Evolutionary conservation across 1,140 invertebrate species (phyloP), one percentile per base, ranked within the genome.

Genomic region (Nomia melanderi): DNA sequence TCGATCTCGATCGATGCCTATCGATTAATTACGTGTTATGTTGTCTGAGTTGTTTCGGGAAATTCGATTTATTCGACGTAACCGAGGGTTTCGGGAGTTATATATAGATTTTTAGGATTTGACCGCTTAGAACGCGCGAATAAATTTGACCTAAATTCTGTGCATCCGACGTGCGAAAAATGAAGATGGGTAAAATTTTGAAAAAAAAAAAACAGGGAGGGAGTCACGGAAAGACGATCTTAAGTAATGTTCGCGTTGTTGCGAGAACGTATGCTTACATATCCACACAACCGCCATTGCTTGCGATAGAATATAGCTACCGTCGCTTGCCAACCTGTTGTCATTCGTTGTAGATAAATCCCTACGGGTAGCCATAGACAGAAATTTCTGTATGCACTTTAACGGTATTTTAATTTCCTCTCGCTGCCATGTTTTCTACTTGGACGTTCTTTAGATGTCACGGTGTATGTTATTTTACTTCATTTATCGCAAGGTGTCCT

Each of bases 321-420:
- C 72, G 27, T 57, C 63, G 62, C 25, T 33, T 74, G 63, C 53
- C 66, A 74, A 74, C 72, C 72, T 74, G 72, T 73, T 74, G 72
- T 74, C 72, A 66, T 66, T 50, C 63, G 66, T 74, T 74, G 33
- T 74, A 74, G 60, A 74, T 74, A 74, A n/a, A 66, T 25, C 39
- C 20, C 20, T 1, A 62, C 29, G 25, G n/a, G 20, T 27, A 65
- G 25, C 47, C 47, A 50, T 64, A 53, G 25, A 11, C 9, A 74
- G n/a, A 57, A 54, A 74, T 44, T 65, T 66, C 60, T 74, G 25
- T 56, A 66, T 23, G 9, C 25, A 23, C 56, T 66, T 12, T 14
- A 41, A 56, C 5, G 11, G 20, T 63, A 2, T 31, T 64, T 7
- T 4, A 39, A 29, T 44, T 17, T 53, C 14, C 53, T 17, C 5